Base-by-base conservation (phyloP, 2,797 vertebrate species). In the Petrocephalus sullivani region DNA sequence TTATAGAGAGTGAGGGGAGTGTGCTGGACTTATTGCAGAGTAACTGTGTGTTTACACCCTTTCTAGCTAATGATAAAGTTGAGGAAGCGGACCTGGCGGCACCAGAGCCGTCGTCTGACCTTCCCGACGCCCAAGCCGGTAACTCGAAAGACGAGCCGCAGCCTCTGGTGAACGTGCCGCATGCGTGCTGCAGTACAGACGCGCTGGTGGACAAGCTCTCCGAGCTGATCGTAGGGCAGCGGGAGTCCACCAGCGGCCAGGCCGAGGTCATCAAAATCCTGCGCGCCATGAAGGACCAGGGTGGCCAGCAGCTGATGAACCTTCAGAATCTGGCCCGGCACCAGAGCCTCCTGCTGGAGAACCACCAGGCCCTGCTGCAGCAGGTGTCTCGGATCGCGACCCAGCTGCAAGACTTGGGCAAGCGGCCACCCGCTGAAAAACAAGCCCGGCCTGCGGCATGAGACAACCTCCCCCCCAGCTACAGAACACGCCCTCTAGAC, bases 291-390 rank as follows among this genome's bases (percentile, higher is more conserved):
- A 88, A 84, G 60, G 88, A 91, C 37, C 90, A 94, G 89, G 92
- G 93, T 0, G 89, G 89, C 0, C 93, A 94, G 90, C 93, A 94
- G 89, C 90, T 95, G 60, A 88, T 53, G 60, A 89, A 94, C 4
- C 89, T 95, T 21, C 92, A 94, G 90, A 95, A 90, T 9, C 9
- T 94, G 90, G 93, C 93, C 21, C 92, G 93, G 7, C 94, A 95
- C 23, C 95, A 95, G 92, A 94, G 92, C 86, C 92, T 96, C 1
- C 90, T 95, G 46, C 92, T 95, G 23, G 95, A 96, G 89, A 95
- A 95, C 90, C 93, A 95, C 21, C 95, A 96, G 91, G 95, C 95
- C 0, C 88, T 95, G n/a, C 92, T 96, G 60, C 93, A 95, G 89
- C 95, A 95, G 90, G 92, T 91, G 0, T 96, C 95, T 0, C 93